Evolutionary conservation across 2,888 invertebrate species (phyloP), one percentile per base, ranked within the genome.

Genomic region (Acholoe squamosa): DNA sequence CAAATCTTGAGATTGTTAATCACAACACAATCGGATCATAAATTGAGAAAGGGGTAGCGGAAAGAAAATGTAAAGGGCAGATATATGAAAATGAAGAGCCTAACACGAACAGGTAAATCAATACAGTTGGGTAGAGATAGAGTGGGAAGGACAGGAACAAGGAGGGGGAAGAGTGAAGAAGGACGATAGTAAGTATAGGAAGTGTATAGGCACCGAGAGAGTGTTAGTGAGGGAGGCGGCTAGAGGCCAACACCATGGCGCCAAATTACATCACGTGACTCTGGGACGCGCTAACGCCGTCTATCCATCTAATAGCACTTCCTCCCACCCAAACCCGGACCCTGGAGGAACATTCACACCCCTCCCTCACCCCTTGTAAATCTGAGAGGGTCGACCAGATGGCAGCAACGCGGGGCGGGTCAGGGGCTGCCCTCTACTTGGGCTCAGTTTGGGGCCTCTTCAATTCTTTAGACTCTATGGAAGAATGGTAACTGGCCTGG

Each of bases 321-420:
- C 71, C 61, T 19, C n/a, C n/a, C 5, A 10, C 54, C 22, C 19
- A 3, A n/a, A n/a, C n/a, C n/a, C 31, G 25, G 71, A 71, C 71
- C 71, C 71, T 71, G 71, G 71, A 71, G 71, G 71, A 28, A 25
- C 71, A 71, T 71, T 71, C 71, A 71, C 71, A 71, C 71, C 71
- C 25, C 61, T 61, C 14, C 25, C 61, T 14, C 14, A 28, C 14
- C 28, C 25, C 28, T 22, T 71, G 71, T 71, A 71, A 71, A 71
- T 71, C 71, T 71, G 71, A 3, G 28, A 22, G 28, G 28, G 71
- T 14, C 71, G 14, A 28, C 25, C 71, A 71, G 71, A 28, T 28
- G 71, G 28, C 71, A 14, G 71, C 61, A 71, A 25, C 28, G 28
- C 28, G 71, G 71, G 71, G 28, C 71, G 14, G 28, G n/a, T 7